Base-by-base conservation (phyloP, 2,113 vertebrate species). In the Tursiops truncatus region DNA sequence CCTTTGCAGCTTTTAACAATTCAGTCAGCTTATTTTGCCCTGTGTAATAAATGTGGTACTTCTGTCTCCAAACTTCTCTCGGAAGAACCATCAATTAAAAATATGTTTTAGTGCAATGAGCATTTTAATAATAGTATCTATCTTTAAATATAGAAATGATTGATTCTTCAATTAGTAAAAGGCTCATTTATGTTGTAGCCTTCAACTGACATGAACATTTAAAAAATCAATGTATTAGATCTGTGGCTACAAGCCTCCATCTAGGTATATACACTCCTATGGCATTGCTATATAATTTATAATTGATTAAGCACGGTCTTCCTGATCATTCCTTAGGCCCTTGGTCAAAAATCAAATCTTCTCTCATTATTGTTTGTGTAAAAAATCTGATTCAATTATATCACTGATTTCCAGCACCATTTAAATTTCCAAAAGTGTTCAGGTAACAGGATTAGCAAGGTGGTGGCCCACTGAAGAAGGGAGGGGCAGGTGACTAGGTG, bases 1-100 rank as follows among this genome's bases (percentile, higher is more conserved):
- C 68, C 31, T 94, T 86, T 86, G 68, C 70, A 93, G n/a, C 74
- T 73, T 74, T 7, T 92, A 53, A 44, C 47, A 95, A 31, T 94
- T 89, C n/a, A 68, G 74, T 90, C 20, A 79, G 38, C 25, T 95
- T 20, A 68, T 83, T 90, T 96, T 62, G 5, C 6, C n/a, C 71
- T 90, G 83, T 90, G 53, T 83, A 84, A 92, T 92, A 82, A 90
- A 68, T 85, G 41, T 62, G 25, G 38, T 60, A 56, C 23, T 83
- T 82, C 47, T 81, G 53, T 79, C 50, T 83, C 20, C 36, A 50
- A 70, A 58, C n/a, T 80, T 81, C 13, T 82, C 44, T 77, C 26
- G 77, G 38, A 89, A 71, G 50, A 86, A 86, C 56, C 28, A 4
- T 25, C 23, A 90, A 21, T 71, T 91, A 65, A 93, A 95, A 91